Evolutionary conservation across 2,113 vertebrate genomes (phyloP).

Genomic region (Dicentrarchus labrax): DNA sequence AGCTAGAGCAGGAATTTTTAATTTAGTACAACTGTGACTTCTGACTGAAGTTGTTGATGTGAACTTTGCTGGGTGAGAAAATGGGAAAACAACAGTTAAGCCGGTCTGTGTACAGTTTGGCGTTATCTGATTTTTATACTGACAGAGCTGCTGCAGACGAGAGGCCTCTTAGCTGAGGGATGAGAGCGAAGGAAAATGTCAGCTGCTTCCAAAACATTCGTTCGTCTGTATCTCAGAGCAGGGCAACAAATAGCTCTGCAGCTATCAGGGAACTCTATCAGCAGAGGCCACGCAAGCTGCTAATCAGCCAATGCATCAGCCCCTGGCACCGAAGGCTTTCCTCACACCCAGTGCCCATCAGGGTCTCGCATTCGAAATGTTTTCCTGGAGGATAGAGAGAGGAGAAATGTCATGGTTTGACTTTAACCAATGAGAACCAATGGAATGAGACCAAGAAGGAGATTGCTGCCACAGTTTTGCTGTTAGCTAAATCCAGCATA

Average conservation of each 20-base stretch:
- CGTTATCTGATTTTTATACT: conserved; percentile 68
- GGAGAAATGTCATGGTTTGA: conserved; percentile 54
- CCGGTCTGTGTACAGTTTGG: conserved; percentile 47
- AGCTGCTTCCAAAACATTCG: conserved; percentile 63
- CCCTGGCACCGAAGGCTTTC: conserved; percentile 44
- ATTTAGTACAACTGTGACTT: conserved; percentile 45
- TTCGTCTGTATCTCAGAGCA: conserved; percentile 44
- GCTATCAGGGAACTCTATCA: conserved; percentile 62
- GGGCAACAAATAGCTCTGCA: conserved; percentile 46
- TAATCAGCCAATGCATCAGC: conserved; percentile 60
- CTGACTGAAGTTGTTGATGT: conserved; percentile 35
- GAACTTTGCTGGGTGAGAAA: conserved; percentile 47
- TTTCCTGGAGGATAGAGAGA: conserved; percentile 41
- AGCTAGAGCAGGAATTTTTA: conserved; percentile 21
- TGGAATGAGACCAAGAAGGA: not conserved
- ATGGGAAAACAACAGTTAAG: conserved; percentile 60
- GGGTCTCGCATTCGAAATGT: conserved; percentile 31
- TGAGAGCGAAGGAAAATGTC: conserved; percentile 69
- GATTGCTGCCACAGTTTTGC: conserved; percentile 1
- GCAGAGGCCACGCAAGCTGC: conserved; percentile 39
- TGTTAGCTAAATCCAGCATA: not conserved
- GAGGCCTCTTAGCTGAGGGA: conserved; percentile 64
- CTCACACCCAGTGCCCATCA: conserved; percentile 37
- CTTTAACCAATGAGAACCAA: conserved; percentile 33
- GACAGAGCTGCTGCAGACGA: conserved; percentile 51